These are phyloP conservation scores for Sula dactylatra DNA, from an alignment of 2,113 vertebrate genomes.

Conservation along the genomic window DNA sequence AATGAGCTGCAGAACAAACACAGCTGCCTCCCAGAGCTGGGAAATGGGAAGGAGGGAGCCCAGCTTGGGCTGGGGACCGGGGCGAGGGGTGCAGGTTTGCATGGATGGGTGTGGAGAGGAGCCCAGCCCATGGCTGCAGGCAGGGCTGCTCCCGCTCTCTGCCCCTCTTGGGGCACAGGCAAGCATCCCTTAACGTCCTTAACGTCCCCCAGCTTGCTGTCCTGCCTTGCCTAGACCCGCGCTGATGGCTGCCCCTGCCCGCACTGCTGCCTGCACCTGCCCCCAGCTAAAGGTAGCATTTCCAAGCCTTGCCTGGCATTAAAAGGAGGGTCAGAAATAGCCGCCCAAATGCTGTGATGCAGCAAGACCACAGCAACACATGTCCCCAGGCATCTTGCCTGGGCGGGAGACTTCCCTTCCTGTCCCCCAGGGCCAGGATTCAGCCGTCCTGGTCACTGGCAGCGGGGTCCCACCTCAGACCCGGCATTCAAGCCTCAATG, in stretches of 20 bases:
- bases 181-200: not conserved
- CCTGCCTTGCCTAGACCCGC: not conserved
- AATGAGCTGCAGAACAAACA: not conserved
- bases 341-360: not conserved
- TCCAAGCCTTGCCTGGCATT: not conserved
- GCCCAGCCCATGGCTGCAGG: not conserved
- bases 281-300: not conserved
- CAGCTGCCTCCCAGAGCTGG: not conserved
- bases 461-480: accelerated
- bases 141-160: not conserved
- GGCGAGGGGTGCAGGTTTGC: accelerated
- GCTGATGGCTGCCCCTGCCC: not conserved
- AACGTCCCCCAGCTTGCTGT: not conserved
- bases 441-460: not conserved
- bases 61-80: accelerated
- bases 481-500: not conserved
- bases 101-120: too few relatives aligned
- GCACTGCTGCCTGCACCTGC: not conserved
- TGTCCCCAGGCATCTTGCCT: not conserved
- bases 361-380: not conserved
- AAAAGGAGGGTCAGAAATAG: not conserved
- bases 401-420: not conserved
- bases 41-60: not conserved
- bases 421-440: not conserved
- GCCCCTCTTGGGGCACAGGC: not conserved